Percentiles rank a stretch among this genome's conserved stretches.
Conservation (phyloP, 2,888 invertebrate genomes). For the Hetaerina titia region DNA sequence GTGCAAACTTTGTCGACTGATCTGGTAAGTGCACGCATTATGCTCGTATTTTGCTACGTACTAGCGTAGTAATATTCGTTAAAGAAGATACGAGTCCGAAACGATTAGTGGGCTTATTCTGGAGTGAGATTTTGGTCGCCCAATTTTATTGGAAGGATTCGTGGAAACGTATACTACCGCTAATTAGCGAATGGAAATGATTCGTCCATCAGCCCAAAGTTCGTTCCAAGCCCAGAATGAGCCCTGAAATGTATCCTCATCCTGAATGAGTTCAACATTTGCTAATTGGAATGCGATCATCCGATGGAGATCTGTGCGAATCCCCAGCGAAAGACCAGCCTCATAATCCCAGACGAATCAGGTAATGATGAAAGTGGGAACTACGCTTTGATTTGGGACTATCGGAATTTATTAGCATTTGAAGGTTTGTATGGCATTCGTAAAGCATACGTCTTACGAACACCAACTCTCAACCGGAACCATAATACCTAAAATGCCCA, state of each 20-base stretch:
- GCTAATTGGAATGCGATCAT: neutral
- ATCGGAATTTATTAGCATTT: neutral
- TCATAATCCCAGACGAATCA: neutral
- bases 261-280: neutral
- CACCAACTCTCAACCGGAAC: neutral
- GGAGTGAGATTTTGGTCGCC: too few relatives aligned
- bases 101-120: too few relatives aligned
- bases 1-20: too few relatives aligned
- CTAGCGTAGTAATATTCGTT: too few relatives aligned
- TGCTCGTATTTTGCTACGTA: too few relatives aligned
- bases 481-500: too few relatives aligned
- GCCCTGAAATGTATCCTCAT: neutral
- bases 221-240: neutral
- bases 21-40: too few relatives aligned
- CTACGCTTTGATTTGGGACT: neutral
- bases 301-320: neutral
- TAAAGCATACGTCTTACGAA: neutral
- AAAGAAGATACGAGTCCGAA: too few relatives aligned
- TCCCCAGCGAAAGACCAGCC: neutral
- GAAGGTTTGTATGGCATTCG: neutral
- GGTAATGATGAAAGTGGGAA: neutral
- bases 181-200: neutral
- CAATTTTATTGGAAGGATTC: neutral
- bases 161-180: neutral
- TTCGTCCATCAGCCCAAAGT: neutral